These are phyloP conservation scores for Melanotaenia pygmaea DNA, from an alignment of 2,797 vertebrate species.

Conservation along the genomic window DNA sequence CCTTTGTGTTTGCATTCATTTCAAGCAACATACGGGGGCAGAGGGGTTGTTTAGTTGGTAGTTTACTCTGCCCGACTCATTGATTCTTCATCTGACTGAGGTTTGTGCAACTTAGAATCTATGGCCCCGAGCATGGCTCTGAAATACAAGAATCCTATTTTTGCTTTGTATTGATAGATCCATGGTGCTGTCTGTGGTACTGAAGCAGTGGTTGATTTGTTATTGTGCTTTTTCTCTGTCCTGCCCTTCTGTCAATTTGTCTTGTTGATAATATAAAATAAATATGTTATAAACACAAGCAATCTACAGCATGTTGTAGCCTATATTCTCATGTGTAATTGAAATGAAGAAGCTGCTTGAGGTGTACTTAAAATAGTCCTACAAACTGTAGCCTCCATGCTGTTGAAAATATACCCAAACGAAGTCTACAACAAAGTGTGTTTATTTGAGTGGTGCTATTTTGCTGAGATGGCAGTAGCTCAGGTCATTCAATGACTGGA, in stretches of 20 bases:
- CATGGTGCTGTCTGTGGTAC: constrained; percentile 1
- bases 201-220: neutral
- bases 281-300: neutral
- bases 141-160: neutral
- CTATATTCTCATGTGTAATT: neutral
- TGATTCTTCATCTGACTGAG: constrained; percentile 3
- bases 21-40: neutral
- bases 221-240: neutral
- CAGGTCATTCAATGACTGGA: too few species aligned
- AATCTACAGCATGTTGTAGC: neutral
- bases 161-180: constrained; percentile 1
- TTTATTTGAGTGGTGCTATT: neutral
- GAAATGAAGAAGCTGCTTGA: neutral
- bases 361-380: neutral
- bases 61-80: neutral
- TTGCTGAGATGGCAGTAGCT: neutral
- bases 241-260: neutral
- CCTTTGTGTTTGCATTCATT: neutral
- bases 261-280: neutral
- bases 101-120: neutral
- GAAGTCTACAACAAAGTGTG: neutral
- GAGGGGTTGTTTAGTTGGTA: constrained; percentile 1
- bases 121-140: neutral
- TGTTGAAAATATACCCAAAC: neutral
- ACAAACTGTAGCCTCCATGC: neutral